Base-by-base conservation (phyloP, 2,113 vertebrate species). In the Tursiops truncatus region DNA sequence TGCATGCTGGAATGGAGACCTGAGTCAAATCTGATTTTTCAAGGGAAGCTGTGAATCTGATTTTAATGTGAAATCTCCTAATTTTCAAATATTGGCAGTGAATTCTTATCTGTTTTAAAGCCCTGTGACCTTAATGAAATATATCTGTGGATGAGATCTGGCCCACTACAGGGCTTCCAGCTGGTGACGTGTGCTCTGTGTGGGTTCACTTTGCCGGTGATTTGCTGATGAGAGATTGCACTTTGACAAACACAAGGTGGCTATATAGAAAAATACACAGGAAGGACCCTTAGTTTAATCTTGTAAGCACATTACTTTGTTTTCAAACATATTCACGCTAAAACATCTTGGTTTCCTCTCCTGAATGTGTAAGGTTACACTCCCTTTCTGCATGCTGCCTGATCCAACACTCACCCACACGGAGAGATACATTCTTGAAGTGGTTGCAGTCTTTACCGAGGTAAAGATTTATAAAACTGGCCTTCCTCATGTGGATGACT, bases 81-180 rank as follows among this genome's bases (percentile, higher is more conserved):
- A 36, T 65, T 81, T 81, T 44, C 74, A 74, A 62, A 91, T 21
- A 81, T 41, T 53, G 28, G 38, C 33, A 84, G 1, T 77, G 38
- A 41, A 23, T 60, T 65, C 10, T 2, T 8, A 70, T 62, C 17
- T 82, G 81, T 44, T 80, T 12, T 7, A 80, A 76, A 70, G 50
- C 41, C 14, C 18, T 18, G 4, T 77, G 63, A 67, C 23, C 36
- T 74, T 79, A 33, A 65, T 71, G 33, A 91, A 77, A 41, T 47
- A 25, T 65, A 41, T 58, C 63, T 77, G 3, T 50, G 41, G 33
- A 17, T 94, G 14, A 79, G 25, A 41, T 87, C 47, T 79, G 21
- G 38, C 18, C n/a, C 5, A 12, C 14, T 1, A 2, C 1, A 8
- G 25, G 70, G 8, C 68, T 47, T 79, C 2, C 1, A 5, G 8